Evolutionary conservation across 2,113 vertebrate species (phyloP).

Genomic region (Amphiprion percula): DNA sequence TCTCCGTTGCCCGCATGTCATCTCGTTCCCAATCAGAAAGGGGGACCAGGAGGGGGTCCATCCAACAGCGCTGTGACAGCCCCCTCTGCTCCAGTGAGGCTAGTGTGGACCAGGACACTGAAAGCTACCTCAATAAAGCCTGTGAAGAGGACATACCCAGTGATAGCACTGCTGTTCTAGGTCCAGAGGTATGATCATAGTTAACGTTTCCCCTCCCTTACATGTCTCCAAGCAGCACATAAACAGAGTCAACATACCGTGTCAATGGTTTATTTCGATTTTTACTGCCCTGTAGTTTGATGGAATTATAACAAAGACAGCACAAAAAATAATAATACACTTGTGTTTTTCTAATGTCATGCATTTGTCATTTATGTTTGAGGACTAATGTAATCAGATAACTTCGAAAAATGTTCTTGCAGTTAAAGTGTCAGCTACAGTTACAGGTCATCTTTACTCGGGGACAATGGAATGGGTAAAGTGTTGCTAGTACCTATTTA

Average conservation of each 20-base stretch:
- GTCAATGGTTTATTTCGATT: neutral
- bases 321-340: too few species aligned
- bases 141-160: slow-evolving; percentile 96
- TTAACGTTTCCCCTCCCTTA: neutral
- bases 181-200: slow-evolving; percentile 89
- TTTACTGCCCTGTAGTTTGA: neutral
- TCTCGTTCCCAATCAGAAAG: slow-evolving; percentile 86
- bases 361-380: too few species aligned
- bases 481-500: too few species aligned
- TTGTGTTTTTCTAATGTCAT: too few species aligned
- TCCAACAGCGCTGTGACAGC: slow-evolving; percentile 75
- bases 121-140: slow-evolving; percentile 92
- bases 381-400: slow-evolving; percentile 2
- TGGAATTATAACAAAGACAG: neutral
- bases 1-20: slow-evolving; percentile 83
- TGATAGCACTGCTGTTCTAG: slow-evolving; percentile 95
- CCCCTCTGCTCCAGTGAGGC: slow-evolving; percentile 88
- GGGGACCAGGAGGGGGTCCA: slow-evolving; percentile 85
- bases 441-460: slow-evolving; percentile 4
- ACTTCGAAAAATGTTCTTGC: neutral
- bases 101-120: slow-evolving; percentile 90
- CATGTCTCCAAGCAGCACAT: neutral
- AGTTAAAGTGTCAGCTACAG: slow-evolving; percentile 35
- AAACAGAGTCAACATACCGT: neutral
- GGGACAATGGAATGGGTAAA: neutral